Conservation (phyloP, 2,888 invertebrate species). For the Heliconius charithonia region DNA sequence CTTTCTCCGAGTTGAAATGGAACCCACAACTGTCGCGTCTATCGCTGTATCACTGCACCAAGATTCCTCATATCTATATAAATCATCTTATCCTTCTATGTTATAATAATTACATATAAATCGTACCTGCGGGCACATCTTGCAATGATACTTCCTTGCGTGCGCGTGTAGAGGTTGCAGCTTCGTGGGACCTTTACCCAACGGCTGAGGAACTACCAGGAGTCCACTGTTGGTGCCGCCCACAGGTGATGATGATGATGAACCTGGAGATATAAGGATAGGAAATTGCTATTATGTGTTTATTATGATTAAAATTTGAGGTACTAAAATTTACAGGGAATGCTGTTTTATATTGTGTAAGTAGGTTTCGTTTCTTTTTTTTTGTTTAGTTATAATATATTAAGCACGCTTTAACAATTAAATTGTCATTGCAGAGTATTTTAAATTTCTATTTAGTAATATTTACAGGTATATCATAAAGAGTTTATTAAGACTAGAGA, state of each 20-base stretch:
- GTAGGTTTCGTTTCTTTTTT: no score
- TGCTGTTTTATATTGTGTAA: no score
- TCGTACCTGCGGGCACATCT: constrained; percentile 98
- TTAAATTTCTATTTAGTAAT: no score
- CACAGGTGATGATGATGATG: constrained; percentile 78
- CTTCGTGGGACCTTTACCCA: constrained; percentile 85
- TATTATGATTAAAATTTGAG: background rate
- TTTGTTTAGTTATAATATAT: no score
- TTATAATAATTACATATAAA: background rate
- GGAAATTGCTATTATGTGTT: background rate
- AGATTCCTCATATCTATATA: background rate
- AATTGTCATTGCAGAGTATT: no score
- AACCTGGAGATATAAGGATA: constrained; percentile 66
- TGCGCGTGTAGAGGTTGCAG: constrained; percentile 77
- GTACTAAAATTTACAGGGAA: background rate
- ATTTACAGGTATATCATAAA: no score
- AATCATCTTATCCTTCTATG: background rate
- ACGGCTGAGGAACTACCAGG: constrained; percentile 94
- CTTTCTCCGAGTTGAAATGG: no score
- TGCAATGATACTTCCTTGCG: constrained; percentile 95
- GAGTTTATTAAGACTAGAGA: no score
- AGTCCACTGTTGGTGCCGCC: constrained; percentile 81
- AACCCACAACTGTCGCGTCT: no score
- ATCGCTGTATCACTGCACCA: no score
- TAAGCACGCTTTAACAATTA: no score